A percentile compares a stretch with the other conserved stretches of the same genome.
Conservation (phyloP, 2,888 invertebrate genomes). For the Tiliacea citrago region DNA sequence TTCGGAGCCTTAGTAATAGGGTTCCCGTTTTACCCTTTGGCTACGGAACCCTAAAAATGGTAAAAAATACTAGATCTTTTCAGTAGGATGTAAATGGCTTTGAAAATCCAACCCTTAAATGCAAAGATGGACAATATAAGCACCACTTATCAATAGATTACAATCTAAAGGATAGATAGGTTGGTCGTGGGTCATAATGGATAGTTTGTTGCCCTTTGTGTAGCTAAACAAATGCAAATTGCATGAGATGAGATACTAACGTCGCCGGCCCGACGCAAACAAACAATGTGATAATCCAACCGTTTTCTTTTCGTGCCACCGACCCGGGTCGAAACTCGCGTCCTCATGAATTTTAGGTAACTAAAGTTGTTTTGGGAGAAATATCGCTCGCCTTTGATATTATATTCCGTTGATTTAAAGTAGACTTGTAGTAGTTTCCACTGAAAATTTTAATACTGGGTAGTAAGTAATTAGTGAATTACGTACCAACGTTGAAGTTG, state of each 20-base stretch:
- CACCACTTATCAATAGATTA: conserved; percentile 42
- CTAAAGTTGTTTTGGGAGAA: conserved; percentile 46
- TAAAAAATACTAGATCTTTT: too few species aligned
- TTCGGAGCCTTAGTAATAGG: too few species aligned
- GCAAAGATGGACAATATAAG: conserved; percentile 24
- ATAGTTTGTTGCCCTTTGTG: conserved; percentile 64
- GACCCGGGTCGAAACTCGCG: conserved; percentile 58
- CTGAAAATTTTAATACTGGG: conserved; percentile 1
- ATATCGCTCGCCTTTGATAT: conserved; percentile 43
- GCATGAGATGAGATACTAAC: conserved; percentile 66
- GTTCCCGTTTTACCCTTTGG: too few species aligned
- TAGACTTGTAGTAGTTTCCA: conserved; percentile 6
- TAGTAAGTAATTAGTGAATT: conserved; percentile 8
- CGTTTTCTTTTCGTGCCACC: conserved; percentile 62
- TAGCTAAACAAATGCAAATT: conserved; percentile 68
- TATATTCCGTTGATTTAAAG: conserved; percentile 41
- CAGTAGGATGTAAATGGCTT: too few species aligned
- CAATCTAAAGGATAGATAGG: conserved; percentile 40
- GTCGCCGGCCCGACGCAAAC: conserved; percentile 68
- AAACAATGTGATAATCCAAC: conserved; percentile 66
- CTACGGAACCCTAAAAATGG: too few species aligned
- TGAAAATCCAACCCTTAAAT: conserved; percentile 16
- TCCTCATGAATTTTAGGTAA: conserved; percentile 61
- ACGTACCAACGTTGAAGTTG: not conserved
- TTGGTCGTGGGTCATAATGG: conserved; percentile 48